phyloP scores from a whole-genome alignment of 2,888 invertebrate species.

The Petrolisthes cinctipes region DNA sequence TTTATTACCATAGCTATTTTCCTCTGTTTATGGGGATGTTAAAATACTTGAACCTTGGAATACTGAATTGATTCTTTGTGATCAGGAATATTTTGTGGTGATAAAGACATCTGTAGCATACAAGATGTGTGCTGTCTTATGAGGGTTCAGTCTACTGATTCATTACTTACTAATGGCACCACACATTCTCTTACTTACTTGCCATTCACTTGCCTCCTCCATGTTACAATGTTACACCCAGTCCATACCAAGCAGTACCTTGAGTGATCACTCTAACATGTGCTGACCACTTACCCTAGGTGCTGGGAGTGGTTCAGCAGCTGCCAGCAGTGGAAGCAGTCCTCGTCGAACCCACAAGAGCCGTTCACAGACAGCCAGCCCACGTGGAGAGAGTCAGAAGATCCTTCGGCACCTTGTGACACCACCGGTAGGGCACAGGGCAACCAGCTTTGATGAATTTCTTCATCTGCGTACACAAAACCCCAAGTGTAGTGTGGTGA shows the following conservation, averaged over 20 bases:
- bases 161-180: background rate
- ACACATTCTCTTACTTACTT: background rate
- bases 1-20: too few relatives aligned
- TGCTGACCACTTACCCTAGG: background rate
- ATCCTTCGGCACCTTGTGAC: constrained; percentile 83
- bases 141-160: too few relatives aligned
- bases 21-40: too few relatives aligned
- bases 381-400: constrained; percentile 70
- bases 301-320: constrained; percentile 31
- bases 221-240: background rate
- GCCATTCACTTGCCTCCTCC: background rate
- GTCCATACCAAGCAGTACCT: background rate
- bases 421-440: constrained; percentile 70
- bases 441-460: constrained; percentile 78
- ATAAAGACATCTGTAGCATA: too few relatives aligned
- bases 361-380: constrained; percentile 62
- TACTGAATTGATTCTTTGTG: too few relatives aligned
- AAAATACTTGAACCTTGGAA: too few relatives aligned
- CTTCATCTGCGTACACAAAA: constrained; percentile 74
- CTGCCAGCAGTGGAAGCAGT: constrained; percentile 51
- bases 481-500: constrained; percentile 64
- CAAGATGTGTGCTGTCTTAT: too few relatives aligned
- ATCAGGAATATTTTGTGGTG: too few relatives aligned
- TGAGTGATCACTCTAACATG: too few relatives aligned
- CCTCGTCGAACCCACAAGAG: constrained; percentile 44